These are phyloP conservation scores for Synodontis membranacea DNA, from an alignment of 2,113 vertebrate species.

Conservation along the genomic window DNA sequence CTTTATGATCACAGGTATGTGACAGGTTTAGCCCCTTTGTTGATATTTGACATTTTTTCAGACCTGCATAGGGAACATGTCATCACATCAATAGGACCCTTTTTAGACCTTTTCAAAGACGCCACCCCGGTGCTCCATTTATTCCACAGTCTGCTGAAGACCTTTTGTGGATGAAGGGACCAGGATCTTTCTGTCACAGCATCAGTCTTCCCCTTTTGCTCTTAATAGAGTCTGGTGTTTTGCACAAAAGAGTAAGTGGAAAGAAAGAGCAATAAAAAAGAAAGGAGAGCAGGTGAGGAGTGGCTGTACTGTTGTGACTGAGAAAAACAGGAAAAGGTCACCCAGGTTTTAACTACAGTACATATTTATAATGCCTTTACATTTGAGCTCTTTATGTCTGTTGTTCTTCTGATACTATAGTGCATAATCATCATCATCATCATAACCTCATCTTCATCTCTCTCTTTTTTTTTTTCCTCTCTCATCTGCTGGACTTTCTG, in stretches of 20 bases:
- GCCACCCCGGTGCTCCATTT: background rate
- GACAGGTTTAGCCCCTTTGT: background rate
- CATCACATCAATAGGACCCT: background rate
- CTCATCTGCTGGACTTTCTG: background rate
- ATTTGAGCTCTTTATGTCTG: slow-evolving; percentile 38
- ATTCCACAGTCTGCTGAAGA: background rate
- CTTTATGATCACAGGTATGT: background rate
- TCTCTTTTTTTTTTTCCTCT: too few species aligned
- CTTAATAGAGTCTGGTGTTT: slow-evolving; percentile 10
- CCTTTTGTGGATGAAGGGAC: slow-evolving; percentile 20
- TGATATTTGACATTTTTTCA: slow-evolving; percentile 16
- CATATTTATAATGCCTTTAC: slow-evolving; percentile 46
- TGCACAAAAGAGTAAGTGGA: slow-evolving; percentile 18
- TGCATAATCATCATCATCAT: background rate
- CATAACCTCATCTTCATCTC: background rate
- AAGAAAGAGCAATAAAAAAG: slow-evolving; percentile 23
- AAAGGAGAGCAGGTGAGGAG: slow-evolving; percentile 43
- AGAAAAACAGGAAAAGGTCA: slow-evolving; percentile 62
- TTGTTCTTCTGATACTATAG: slow-evolving; percentile 28
- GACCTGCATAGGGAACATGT: background rate
- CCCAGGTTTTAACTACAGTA: slow-evolving; percentile 41
- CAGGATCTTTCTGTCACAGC: slow-evolving; percentile 11
- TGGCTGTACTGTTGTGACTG: slow-evolving; percentile 44
- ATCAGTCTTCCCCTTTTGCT: background rate
- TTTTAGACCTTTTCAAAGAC: slow-evolving; percentile 5